phyloP scores from a whole-genome alignment of 2,797 vertebrate species.

The Schizopygopsis malacanthus region DNA sequence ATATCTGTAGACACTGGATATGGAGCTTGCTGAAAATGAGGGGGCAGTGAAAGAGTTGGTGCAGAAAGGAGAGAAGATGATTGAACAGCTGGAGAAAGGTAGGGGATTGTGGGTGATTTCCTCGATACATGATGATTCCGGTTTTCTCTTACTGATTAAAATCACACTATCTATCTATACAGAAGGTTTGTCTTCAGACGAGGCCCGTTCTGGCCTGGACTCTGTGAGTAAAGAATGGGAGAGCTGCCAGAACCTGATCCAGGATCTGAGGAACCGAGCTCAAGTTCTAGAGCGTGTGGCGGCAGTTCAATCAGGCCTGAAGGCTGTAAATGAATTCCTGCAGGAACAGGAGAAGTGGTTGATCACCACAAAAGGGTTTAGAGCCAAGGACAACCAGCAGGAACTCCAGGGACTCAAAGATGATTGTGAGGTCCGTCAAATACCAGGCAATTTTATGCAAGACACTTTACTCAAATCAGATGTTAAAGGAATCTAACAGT shows the following conservation, averaged over 20 bases:
- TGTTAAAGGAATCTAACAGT: background rate
- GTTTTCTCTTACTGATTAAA: background rate
- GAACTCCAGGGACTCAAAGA: conserved; percentile 72
- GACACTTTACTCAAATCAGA: background rate
- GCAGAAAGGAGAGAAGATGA: conserved; percentile 50
- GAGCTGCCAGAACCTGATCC: conserved; percentile 74
- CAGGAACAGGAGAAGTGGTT: conserved; percentile 83
- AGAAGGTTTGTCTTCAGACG: conserved; percentile 75
- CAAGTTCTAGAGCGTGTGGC: conserved; percentile 79
- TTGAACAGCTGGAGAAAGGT: conserved; percentile 56
- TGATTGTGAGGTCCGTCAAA: conserved; percentile 81
- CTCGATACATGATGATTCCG: background rate
- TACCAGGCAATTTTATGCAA: background rate
- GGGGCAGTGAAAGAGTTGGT: conserved; percentile 42
- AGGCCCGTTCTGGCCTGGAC: conserved; percentile 59
- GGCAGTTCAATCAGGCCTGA: conserved; percentile 78
- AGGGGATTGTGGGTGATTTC: background rate
- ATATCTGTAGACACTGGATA: conserved; percentile 50
- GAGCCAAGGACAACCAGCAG: conserved; percentile 60
- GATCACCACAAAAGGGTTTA: conserved; percentile 38
- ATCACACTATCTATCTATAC: background rate
- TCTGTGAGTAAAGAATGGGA: conserved; percentile 78
- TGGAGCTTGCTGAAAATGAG: conserved; percentile 40
- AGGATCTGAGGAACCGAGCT: conserved; percentile 78
- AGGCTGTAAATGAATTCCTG: conserved; percentile 76